Conservation (phyloP, 2,888 invertebrate species). For the Athalia rosae region DNA sequence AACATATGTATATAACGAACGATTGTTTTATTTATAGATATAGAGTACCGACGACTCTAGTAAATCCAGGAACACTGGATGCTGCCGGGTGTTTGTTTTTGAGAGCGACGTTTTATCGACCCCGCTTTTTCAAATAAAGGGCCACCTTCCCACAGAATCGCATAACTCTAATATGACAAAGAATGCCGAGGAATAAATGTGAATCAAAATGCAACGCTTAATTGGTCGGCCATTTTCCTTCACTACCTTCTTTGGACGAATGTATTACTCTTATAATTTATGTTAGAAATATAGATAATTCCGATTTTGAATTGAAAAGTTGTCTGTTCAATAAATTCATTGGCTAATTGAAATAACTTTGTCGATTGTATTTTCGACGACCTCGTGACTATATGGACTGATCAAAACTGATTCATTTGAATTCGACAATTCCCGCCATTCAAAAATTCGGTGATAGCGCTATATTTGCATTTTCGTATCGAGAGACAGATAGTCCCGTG, state of each 20-base stretch:
- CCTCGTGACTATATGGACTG: not conserved
- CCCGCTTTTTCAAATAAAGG: not conserved
- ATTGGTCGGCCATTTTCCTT: constrained; percentile 69
- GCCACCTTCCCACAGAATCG: not conserved
- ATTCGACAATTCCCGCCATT: constrained; percentile 60
- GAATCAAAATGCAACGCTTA: constrained; percentile 64
- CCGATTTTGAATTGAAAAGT: not conserved
- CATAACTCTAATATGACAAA: constrained; percentile 8
- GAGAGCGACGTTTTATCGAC: not conserved
- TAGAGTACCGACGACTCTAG: constrained; percentile 43
- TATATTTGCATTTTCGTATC: constrained; percentile 46
- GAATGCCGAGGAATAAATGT: constrained; percentile 60
- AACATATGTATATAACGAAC: constrained; percentile 64
- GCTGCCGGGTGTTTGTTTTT: not conserved
- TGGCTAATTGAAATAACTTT: not conserved
- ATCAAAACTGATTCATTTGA: constrained; percentile 33
- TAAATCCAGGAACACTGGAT: constrained; percentile 22
- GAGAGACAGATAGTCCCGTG: constrained; percentile 57
- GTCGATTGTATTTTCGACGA: not conserved
- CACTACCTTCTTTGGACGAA: constrained; percentile 3
- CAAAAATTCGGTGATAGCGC: constrained; percentile 53
- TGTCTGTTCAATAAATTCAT: not conserved
- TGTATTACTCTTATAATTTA: not conserved
- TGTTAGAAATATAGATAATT: not conserved
- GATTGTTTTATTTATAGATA: constrained; percentile 67